phyloP scores from a whole-genome alignment of 1,140 invertebrate species.

The Drosophila auraria region DNA sequence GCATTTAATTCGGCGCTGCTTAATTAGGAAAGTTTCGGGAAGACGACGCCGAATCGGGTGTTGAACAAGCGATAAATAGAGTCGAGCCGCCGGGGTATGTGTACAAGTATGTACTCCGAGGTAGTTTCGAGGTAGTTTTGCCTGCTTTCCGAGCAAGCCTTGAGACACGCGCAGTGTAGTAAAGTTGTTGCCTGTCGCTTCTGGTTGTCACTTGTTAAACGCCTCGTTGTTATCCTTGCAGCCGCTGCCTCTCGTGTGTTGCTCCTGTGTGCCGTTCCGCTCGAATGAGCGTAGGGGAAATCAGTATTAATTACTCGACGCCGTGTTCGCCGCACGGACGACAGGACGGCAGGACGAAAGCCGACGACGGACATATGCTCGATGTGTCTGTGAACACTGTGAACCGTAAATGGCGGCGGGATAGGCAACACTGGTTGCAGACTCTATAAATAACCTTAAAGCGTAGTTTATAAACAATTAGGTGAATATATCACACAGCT shows the following conservation, averaged over 20 bases:
- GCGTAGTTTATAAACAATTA: constrained; percentile 19
- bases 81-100: background rate
- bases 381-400: constrained; percentile 2
- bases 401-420: constrained; percentile 21
- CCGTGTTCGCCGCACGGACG: constrained; percentile 37
- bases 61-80: constrained; percentile 59
- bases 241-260: too few relatives aligned
- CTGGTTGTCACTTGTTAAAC: constrained; percentile 59
- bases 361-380: constrained; percentile 5
- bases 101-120: too few relatives aligned
- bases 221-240: constrained; percentile 44
- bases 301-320: constrained; percentile 79
- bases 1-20: constrained; percentile 52
- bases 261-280: constrained; percentile 59
- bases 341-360: background rate
- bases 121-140: background rate
- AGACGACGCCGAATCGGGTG: constrained; percentile 47
- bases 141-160: constrained; percentile 23
- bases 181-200: constrained; percentile 41
- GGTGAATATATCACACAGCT: constrained; percentile 9
- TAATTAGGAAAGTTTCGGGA: constrained; percentile 72
- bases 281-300: constrained; percentile 57
- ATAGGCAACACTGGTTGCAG: background rate
- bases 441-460: constrained; percentile 18
- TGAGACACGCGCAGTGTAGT: constrained; percentile 38